A percentile compares a stretch with the other conserved stretches of the same genome.
Evolutionary conservation across 2,113 vertebrate genomes (phyloP).

Genomic region (Lonchura striata): DNA sequence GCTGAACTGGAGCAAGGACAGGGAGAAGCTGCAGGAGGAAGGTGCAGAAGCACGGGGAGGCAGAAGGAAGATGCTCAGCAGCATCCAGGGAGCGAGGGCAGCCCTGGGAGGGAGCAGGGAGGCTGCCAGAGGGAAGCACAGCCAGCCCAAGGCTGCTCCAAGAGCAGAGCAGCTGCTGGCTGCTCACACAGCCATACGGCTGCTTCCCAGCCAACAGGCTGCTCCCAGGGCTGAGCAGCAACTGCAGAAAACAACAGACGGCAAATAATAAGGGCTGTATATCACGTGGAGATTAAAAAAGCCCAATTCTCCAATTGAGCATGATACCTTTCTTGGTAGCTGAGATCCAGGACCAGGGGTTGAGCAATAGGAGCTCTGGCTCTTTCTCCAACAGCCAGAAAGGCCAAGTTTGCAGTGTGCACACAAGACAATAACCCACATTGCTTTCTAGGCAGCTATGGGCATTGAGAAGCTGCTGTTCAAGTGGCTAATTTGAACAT

Average conservation of each 20-base stretch:
- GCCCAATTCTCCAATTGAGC: not conserved
- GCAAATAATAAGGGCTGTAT: conserved; percentile 22
- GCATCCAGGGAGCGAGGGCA: not conserved
- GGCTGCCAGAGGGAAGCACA: not conserved
- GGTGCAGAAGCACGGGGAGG: not conserved
- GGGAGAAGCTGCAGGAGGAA: not conserved
- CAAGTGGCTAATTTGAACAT: not conserved
- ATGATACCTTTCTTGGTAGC: not conserved
- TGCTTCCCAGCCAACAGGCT: not conserved
- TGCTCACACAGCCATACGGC: conserved; percentile 34
- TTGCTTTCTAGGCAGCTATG: not conserved
- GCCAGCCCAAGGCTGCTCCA: not conserved
- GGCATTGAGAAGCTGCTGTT: not conserved
- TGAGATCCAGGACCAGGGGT: not conserved
- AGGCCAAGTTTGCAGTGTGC: not conserved
- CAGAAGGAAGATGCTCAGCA: not conserved
- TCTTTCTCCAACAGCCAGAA: not conserved
- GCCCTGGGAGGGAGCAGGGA: not conserved
- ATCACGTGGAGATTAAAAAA: not conserved
- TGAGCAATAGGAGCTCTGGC: not conserved
- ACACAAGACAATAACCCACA: not conserved
- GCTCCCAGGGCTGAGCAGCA: conserved; percentile 1
- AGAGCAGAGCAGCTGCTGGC: conserved; percentile 43
- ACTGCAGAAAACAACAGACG: conserved; percentile 52
- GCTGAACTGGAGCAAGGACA: not conserved